Evolutionary conservation across 2,113 vertebrate genomes (phyloP).

Genomic region (Drymodes brunneopygia): DNA sequence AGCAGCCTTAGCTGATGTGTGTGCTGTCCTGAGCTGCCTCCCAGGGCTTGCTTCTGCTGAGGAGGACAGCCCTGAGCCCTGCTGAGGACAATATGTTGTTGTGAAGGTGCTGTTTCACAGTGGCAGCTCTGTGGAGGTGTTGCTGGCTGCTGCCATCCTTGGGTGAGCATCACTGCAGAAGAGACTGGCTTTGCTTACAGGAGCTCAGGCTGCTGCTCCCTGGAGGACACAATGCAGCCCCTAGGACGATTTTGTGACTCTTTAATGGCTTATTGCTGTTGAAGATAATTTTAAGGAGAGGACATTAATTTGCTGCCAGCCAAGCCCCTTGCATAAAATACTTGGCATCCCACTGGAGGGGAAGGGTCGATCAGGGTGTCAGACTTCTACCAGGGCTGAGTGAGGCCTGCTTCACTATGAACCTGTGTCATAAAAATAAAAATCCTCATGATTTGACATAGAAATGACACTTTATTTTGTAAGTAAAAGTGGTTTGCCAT

Average conservation of each 20-base stretch:
- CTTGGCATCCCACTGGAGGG: neutral
- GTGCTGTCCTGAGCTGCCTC: neutral
- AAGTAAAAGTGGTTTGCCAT: neutral
- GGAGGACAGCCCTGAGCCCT: neutral
- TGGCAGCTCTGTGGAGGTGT: neutral
- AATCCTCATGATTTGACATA: neutral
- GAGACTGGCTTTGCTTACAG: neutral
- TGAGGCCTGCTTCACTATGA: neutral
- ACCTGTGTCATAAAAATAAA: neutral
- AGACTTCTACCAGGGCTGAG: neutral
- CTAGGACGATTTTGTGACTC: neutral
- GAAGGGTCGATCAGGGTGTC: neutral
- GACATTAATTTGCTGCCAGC: neutral
- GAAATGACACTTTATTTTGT: neutral
- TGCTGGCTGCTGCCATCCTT: neutral
- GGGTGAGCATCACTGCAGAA: rapidly evolving
- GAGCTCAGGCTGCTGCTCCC: neutral
- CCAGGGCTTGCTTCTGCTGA: neutral
- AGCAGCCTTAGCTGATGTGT: neutral
- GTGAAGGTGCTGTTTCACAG: neutral
- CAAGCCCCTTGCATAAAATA: neutral
- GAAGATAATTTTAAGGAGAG: neutral
- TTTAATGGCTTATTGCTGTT: neutral
- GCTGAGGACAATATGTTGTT: rapidly evolving
- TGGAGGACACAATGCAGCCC: neutral